Evolutionary conservation across 2,797 vertebrate genomes (phyloP), one percentile per base, ranked within the genome.

Genomic region (Mareca penelope): DNA sequence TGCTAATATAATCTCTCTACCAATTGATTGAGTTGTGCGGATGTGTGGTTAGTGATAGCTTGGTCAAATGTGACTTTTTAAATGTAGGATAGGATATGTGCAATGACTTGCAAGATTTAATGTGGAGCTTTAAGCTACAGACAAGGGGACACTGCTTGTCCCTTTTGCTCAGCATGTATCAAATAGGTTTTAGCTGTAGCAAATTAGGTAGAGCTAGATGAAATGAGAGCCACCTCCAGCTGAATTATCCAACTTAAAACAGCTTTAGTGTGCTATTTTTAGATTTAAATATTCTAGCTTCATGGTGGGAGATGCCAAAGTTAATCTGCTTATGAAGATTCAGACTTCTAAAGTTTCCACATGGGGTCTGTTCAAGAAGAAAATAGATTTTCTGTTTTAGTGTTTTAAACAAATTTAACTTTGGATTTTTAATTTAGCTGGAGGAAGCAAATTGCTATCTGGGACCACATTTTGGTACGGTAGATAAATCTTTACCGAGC

Each of bases 181-280:
- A 89, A 90, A 96, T 79, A 70, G 88, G 48, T 88, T 97, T 97
- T 94, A 89, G 79, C 89, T 95, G 88, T 68, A 81, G 86, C 86
- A 95, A 95, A 95, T 96, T 93, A 95, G 86, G 81, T 84, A 88
- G 56, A 88, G 92, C 90, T 92, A 87, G 81, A 95, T 95, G 94
- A 96, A 97, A 95, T 89, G 86, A 91, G 75, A 92, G 80, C 93
- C 72, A 96, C 93, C 94, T 93, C 94, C 5, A 1, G 86, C 86
- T 94, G 93, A 95, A 90, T 96, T 96, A 96, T 63, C 88, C 96
- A 91, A 92, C 93, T 93, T 95, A 91, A 94, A 96, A 96, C 95
- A 94, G 96, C 92, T 95, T 96, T 90, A 90, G 81, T 26, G 4
- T 80, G 86, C 90, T 96, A 96, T 96, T 95, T 96, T 97, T 97